Evolutionary conservation across 2,888 invertebrate species (phyloP).

Genomic region (Seira musarum): DNA sequence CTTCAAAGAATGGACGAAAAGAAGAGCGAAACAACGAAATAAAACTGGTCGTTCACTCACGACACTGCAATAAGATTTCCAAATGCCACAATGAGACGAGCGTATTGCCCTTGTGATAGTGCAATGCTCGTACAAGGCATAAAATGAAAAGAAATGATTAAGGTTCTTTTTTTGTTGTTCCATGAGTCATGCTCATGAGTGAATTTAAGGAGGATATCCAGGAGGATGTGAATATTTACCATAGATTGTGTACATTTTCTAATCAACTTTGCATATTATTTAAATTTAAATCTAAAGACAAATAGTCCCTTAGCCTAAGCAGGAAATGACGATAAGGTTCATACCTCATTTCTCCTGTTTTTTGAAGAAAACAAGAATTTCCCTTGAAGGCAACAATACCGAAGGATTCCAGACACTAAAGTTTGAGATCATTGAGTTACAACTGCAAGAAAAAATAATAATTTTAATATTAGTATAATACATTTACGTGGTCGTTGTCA

Average conservation of each 20-base stretch:
- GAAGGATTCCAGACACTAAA: constrained; percentile 15
- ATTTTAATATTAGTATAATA: not conserved
- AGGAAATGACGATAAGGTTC: not conserved
- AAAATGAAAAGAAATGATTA: not conserved
- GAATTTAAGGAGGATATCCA: not conserved
- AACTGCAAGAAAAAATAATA: not conserved
- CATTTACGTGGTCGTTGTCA: not conserved
- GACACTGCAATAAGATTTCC: too few species aligned
- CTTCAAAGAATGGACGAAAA: too few species aligned
- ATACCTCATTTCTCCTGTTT: constrained; percentile 49
- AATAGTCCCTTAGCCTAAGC: too few species aligned
- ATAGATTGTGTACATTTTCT: too few species aligned
- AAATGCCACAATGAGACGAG: too few species aligned
- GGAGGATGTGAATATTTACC: not conserved
- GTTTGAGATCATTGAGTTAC: constrained; percentile 33
- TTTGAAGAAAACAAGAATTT: constrained; percentile 15
- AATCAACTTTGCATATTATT: too few species aligned
- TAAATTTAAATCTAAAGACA: not conserved
- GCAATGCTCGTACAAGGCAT: too few species aligned
- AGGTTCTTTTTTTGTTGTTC: not conserved
- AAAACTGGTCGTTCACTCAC: too few species aligned
- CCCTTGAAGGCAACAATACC: constrained; percentile 23
- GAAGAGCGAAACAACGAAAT: too few species aligned
- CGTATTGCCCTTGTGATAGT: too few species aligned
- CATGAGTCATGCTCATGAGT: not conserved